Base-by-base conservation (phyloP, 1,140 invertebrate species). In the Papilio dardanus region DNA sequence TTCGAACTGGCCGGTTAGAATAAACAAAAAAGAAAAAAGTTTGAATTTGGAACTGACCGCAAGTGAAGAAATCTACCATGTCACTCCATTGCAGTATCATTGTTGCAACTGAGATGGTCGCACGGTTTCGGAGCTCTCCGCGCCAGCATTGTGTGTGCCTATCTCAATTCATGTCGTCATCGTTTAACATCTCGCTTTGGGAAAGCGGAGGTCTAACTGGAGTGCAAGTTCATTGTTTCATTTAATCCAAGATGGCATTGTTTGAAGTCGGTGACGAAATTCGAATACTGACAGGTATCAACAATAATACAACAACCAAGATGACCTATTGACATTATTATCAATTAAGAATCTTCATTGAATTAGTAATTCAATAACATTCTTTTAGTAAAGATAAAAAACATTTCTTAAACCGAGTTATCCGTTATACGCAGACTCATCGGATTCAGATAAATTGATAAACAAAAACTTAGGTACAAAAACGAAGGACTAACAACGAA, bases 11-110 rank as follows among this genome's bases (percentile, higher is more conserved):
- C 71, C 7, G 71, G 3, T 33, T 33, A 73, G n/a, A 54, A 78
- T 74, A 46, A 28, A 67, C 73, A 65, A 77, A 71, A 65, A 71
- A 76, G 35, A 69, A 74, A 66, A 76, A 77, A 79, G 73, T 79
- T 80, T 78, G 65, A 79, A 77, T 75, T 75, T 78, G 28, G 71
- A 81, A 86, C 88, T 87, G 84, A 89, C 88, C 88, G 78, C 88
- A 87, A 66, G 81, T 82, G 75, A 87, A 82, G 78, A 88, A 87
- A 76, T 88, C 86, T 76, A 92, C 83, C 88, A 91, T 90, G 89
- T 92, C 91, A 86, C 86, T 87, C 87, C 89, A 90, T 88, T 91
- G 86, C 87, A 91, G 88, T 87, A 88, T 88, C 88, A 90, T 91
- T 82, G 78, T 89, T 86, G 84, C 85, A 85, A 92, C 90, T 92